Base-by-base conservation (phyloP, 2,888 invertebrate genomes). In the Leptinotarsa haldemani region DNA sequence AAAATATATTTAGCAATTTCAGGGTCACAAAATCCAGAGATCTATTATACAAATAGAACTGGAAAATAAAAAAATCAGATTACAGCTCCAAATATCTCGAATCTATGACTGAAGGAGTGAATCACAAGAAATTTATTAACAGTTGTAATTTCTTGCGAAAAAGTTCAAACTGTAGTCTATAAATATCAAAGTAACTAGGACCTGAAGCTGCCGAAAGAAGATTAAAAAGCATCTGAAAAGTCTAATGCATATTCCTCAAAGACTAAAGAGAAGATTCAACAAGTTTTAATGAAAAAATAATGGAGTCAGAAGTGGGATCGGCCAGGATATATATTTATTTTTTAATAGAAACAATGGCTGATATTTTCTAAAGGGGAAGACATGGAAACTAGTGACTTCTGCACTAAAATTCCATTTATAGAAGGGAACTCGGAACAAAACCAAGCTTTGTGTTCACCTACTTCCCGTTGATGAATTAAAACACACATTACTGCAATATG, bases 331-430 rank as follows among this genome's bases (percentile, higher is more conserved):
- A 61, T n/a, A 61, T 15, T n/a, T 30, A n/a, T 22, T 58, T 61
- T 30, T 25, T 5, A 30, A 25, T 61, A 40, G 9, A 61, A 61
- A 30, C 40, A 40, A n/a, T 40, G 30, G n/a, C 30, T 61, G 30
- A 30, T 12, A 61, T 61, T 61, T 30, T 18, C n/a, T 61, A 61
- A 9, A 18, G 13, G 61, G 61, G 61, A 61, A 61, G 61, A 61
- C 61, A 30, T 30, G 30, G 40, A 61, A 25, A 61, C 61, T 61
- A 61, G 40, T n/a, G n/a, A 61, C 12, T 25, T 61, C 16, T n/a
- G 12, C 16, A 40, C n/a, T n/a, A 30, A 61, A 61, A 40, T 61
- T 30, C 16, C 61, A n/a, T 40, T 61, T 40, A 40, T 7, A 61
- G 4, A 56, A 30, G 61, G 22, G 9, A 56, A 56, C 22, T 56